Evolutionary conservation across 2,888 invertebrate genomes (phyloP), one percentile per base, ranked within the genome.

Genomic region (Thymelicus sylvestris): DNA sequence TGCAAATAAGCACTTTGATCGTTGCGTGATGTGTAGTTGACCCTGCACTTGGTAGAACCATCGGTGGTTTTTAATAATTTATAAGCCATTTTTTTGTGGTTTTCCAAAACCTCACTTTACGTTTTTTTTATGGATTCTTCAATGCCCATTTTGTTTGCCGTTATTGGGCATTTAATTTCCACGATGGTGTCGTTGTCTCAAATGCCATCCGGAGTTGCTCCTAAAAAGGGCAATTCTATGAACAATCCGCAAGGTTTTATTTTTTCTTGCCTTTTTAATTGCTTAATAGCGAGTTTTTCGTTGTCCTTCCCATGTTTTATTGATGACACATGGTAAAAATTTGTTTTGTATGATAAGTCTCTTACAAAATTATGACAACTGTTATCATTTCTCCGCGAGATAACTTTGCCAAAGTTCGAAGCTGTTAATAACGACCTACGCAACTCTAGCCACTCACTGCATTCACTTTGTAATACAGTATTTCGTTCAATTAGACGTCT

Each of bases 221-320:
- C 76, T 44, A 77, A 66, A 74, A 73, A 76, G 0, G 71, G 68
- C 6, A 61, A 68, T 55, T 73, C 38, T 15, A 78, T 74, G 47
- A 77, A 78, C 7, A 79, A 68, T 2, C 77, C 76, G 61, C 76
- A 77, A 0, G 73, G 72, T n/a, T 72, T 19, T 66, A 77, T 76
- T 7, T 72, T 59, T 61, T 73, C 71, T 72, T 76, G 74, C 6
- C 10, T 52, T 24, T 39, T 13, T 10, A 76, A 13, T 64, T 74
- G 73, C 12, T 60, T 48, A 5, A 75, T 10, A 13, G 74, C 77
- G 1, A 55, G n/a, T 39, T 63, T 41, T 63, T 76, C 75, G 38
- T 74, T 67, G 13, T 77, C 72, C 0, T 65, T 61, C 6, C 77
- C 77, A 69, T 77, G 75, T 55, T 64, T 72, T 0, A 75, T 68